Conservation (phyloP, 2,888 invertebrate genomes). For the Caenorhabditis panamensis region DNA sequence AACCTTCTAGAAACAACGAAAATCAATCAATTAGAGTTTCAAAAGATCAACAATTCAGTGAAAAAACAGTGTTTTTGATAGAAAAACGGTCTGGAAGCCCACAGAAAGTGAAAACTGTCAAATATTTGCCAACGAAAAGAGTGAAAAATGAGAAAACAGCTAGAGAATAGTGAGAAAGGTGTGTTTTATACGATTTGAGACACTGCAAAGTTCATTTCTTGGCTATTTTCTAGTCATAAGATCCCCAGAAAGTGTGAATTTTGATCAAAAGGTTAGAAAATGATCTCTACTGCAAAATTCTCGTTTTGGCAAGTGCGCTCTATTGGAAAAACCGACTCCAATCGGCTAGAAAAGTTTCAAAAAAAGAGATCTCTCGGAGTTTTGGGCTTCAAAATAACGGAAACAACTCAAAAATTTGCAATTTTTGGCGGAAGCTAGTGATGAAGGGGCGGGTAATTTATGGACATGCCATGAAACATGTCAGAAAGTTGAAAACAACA, state of each 20-base stretch:
- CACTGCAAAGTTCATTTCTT: neutral
- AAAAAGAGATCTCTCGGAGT: too few relatives aligned
- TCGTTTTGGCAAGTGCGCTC: too few relatives aligned
- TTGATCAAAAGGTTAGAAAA: neutral
- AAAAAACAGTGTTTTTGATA: too few relatives aligned
- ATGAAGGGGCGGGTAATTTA: neutral
- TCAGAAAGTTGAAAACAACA: neutral
- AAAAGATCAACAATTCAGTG: too few relatives aligned
- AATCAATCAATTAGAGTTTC: neutral
- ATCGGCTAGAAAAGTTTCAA: too few relatives aligned
- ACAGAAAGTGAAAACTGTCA: too few relatives aligned
- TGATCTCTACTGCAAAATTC: too few relatives aligned
- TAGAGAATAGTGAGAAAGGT: neutral
- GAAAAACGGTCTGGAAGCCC: constrained; percentile 4
- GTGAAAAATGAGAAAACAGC: neutral
- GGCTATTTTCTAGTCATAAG: neutral
- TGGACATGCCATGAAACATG: neutral
- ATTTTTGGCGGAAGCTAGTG: neutral
- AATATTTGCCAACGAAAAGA: neutral
- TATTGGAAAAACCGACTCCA: too few relatives aligned
- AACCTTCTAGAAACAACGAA: too few relatives aligned
- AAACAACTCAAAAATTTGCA: neutral
- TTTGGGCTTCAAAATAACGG: too few relatives aligned
- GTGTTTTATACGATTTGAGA: neutral
- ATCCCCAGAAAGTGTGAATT: too few relatives aligned